phyloP scores from a whole-genome alignment of 2,888 invertebrate genomes.

The Herminia tarsipennalis region DNA sequence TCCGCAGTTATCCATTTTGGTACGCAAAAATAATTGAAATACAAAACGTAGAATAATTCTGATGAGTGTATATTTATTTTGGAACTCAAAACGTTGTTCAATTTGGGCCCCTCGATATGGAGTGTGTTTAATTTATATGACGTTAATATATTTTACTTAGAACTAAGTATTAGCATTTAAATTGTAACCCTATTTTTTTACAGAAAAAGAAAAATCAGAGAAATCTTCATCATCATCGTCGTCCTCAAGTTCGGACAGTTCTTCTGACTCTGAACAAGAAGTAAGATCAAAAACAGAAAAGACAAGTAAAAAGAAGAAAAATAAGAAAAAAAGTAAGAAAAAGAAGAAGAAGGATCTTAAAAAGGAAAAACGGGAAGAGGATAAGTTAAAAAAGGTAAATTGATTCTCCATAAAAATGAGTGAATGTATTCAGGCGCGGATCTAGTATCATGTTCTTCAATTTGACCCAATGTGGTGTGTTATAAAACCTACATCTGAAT shows the following conservation, averaged over 20 bases:
- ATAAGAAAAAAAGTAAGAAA: conserved; percentile 77
- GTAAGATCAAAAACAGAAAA: conserved; percentile 76
- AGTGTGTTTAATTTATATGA: not conserved
- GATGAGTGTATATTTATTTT: not conserved
- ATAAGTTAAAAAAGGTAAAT: conserved; percentile 84
- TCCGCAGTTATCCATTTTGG: too few relatives aligned
- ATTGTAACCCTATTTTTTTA: not conserved
- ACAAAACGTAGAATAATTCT: not conserved
- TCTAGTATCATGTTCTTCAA: too few relatives aligned
- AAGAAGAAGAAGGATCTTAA: conserved; percentile 76
- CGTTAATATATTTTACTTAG: not conserved
- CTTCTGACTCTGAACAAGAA: conserved; percentile 72
- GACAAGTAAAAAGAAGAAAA: conserved; percentile 82
- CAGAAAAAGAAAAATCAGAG: conserved; percentile 54
- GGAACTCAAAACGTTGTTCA: too few relatives aligned
- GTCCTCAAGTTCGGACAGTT: conserved; percentile 67
- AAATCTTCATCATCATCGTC: conserved; percentile 63
- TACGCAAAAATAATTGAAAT: too few relatives aligned
- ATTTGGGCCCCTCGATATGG: too few relatives aligned
- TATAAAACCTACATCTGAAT: too few relatives aligned
- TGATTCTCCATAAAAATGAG: too few relatives aligned
- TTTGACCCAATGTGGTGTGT: too few relatives aligned
- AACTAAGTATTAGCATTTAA: not conserved
- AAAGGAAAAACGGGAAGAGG: conserved; percentile 81
- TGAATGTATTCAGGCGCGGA: too few relatives aligned